A percentile compares a stretch with the other conserved stretches of the same genome.
phyloP scores from a whole-genome alignment of 1,140 invertebrate genomes.

The Scaptodrosophila lebanonensis region DNA sequence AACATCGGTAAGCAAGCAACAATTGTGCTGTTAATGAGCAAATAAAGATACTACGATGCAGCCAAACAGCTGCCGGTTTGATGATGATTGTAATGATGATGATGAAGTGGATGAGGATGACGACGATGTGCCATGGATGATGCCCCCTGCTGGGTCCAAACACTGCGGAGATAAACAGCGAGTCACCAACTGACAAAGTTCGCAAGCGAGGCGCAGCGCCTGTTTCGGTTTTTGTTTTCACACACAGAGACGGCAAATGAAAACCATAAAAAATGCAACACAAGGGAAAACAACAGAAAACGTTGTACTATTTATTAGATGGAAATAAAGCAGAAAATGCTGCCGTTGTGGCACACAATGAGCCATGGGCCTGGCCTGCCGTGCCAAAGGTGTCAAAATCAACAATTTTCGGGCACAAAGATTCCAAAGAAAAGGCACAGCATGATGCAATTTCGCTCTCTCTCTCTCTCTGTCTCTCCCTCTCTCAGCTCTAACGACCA shows the following conservation, averaged over 20 bases:
- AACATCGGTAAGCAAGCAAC: conserved; percentile 46
- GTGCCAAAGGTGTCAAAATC: conserved; percentile 65
- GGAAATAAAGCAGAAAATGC: conserved; percentile 51
- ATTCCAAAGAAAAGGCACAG: conserved; percentile 65
- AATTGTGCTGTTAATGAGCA: conserved; percentile 69
- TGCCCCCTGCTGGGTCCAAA: too few species aligned
- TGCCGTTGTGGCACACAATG: conserved; percentile 39
- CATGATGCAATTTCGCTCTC: conserved; percentile 62
- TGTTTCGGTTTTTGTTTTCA: conserved; percentile 1
- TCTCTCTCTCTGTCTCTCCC: conserved; percentile 4
- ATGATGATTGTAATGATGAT: too few species aligned
- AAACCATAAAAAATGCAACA: conserved; percentile 70
- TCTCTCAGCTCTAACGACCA: too few species aligned
- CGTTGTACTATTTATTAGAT: conserved; percentile 69
- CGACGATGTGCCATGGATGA: too few species aligned
- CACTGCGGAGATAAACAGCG: neutral
- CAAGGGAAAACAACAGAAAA: conserved; percentile 22
- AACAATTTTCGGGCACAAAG: conserved; percentile 68
- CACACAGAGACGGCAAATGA: conserved; percentile 28
- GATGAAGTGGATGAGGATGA: too few species aligned
- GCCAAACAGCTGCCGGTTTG: conserved; percentile 37
- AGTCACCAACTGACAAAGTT: conserved; percentile 16
- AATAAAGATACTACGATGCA: conserved; percentile 62
- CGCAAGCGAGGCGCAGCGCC: conserved; percentile 21
- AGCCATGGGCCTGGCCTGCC: conserved; percentile 22